phyloP scores from a whole-genome alignment of 2,888 invertebrate species.

The Stenolophus ochropezus region DNA sequence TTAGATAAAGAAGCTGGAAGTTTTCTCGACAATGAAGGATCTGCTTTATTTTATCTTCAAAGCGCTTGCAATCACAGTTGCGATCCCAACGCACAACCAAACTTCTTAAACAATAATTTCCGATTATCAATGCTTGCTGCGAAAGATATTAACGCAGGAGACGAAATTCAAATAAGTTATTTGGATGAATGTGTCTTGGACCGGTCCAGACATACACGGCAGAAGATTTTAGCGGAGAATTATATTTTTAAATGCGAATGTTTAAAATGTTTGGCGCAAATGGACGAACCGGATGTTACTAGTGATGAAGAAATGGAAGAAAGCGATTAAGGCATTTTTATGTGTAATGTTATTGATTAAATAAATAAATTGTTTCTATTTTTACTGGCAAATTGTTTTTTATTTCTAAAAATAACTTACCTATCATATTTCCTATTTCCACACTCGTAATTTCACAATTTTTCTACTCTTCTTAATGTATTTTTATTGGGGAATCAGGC shows the following conservation, averaged over 20 bases:
- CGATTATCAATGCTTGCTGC: constrained; percentile 83
- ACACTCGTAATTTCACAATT: too few relatives aligned
- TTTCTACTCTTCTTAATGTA: too few relatives aligned
- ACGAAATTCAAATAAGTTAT: constrained; percentile 94
- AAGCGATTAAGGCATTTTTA: constrained; percentile 66
- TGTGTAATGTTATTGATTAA: too few relatives aligned
- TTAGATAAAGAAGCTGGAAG: constrained; percentile 86
- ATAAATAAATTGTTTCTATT: too few relatives aligned
- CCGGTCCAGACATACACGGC: constrained; percentile 90
- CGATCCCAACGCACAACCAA: constrained; percentile 88
- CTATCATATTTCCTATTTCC: too few relatives aligned
- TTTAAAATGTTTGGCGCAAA: constrained; percentile 83
- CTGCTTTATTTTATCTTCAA: constrained; percentile 90
- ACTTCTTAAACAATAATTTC: constrained; percentile 89
- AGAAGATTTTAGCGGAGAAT: constrained; percentile 85
- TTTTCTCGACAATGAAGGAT: constrained; percentile 94
- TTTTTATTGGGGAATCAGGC: too few relatives aligned
- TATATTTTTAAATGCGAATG: constrained; percentile 91
- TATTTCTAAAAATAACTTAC: too few relatives aligned
- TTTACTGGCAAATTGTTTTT: too few relatives aligned
- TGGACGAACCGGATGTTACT: constrained; percentile 86
- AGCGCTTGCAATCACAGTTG: constrained; percentile 96
- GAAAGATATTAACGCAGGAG: constrained; percentile 83
- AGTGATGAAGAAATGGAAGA: constrained; percentile 80
- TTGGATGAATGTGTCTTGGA: constrained; percentile 88